Evolutionary conservation across 2,888 invertebrate genomes (phyloP), one percentile per base, ranked within the genome.

Genomic region (Ceratothoa steindachneri): DNA sequence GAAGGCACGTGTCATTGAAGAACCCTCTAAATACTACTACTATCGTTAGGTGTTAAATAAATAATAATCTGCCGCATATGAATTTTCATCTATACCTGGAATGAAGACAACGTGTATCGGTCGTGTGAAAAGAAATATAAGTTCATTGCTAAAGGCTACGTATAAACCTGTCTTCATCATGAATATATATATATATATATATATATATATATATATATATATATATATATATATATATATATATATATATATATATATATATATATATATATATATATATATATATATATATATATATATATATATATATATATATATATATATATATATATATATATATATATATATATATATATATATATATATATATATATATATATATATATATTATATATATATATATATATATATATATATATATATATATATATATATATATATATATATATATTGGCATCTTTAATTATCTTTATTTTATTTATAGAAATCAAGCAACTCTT

Each of bases 271-370:
- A 30, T 67, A 67, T 0, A 67, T 67, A 51, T 4, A 67, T 67
- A 30, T 67, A 67, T 67, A 67, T 67, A 67, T 29, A 67, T 67
- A 67, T 29, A 67, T 67, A 30, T 30, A 30, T 67, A 30, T 30
- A 67, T 30, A 30, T 67, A 67, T 30, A 67, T 30, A 30, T 67
- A 30, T 67, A 30, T 67, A 30, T 30, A 67, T 30, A 67, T 30
- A 30, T 22, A 67, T 67, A 67, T 67, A 67, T 67, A 67, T 67
- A 67, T 67, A 67, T 67, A 67, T 67, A 67, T 67, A 67, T 67
- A 67, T 30, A 67, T 67, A 67, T 67, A 67, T 67, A 67, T 67
- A 67, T 67, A 67, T 67, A 67, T 67, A 67, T 67, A 67, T 67
- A 67, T 22, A 29, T 27, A 67, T 67, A 29, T 52, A 68, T 52